phyloP scores from a whole-genome alignment of 2,797 vertebrate genomes.

The Sphenopsis melanotis region DNA sequence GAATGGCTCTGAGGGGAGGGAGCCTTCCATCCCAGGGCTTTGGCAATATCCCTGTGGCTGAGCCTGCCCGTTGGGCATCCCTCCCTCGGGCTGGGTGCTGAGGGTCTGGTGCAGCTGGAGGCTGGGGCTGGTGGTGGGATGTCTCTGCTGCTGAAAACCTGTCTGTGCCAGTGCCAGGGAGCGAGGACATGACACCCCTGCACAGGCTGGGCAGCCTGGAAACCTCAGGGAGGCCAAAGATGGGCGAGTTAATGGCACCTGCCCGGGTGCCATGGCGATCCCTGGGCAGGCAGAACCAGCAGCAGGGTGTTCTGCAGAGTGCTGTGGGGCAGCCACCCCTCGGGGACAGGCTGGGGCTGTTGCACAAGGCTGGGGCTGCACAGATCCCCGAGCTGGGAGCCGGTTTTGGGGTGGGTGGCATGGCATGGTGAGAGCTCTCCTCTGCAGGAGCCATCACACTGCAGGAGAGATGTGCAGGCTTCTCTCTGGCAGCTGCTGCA shows the following conservation, averaged over 20 bases:
- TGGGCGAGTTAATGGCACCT: accelerated
- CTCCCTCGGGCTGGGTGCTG: accelerated
- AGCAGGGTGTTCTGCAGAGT: background rate
- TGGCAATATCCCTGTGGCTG: accelerated
- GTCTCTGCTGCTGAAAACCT: background rate
- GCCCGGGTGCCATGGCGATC: background rate
- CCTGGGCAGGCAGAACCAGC: background rate
- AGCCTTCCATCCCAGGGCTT: background rate
- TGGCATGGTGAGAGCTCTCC: background rate
- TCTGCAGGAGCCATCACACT: background rate
- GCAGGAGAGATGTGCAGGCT: background rate
- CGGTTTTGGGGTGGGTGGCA: accelerated
- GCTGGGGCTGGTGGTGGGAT: background rate
- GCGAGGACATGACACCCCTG: accelerated
- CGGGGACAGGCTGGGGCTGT: accelerated
- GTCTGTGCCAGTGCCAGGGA: accelerated
- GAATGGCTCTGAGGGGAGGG: background rate
- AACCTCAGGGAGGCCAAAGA: accelerated
- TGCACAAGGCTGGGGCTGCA: accelerated
- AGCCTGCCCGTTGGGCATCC: background rate
- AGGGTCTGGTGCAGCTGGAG: background rate
- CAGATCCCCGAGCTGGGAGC: accelerated
- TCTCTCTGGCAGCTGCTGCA: background rate
- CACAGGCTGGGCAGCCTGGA: accelerated
- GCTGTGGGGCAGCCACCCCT: background rate